phyloP scores from a whole-genome alignment of 2,797 vertebrate species.

The Babyrousa celebensis region DNA sequence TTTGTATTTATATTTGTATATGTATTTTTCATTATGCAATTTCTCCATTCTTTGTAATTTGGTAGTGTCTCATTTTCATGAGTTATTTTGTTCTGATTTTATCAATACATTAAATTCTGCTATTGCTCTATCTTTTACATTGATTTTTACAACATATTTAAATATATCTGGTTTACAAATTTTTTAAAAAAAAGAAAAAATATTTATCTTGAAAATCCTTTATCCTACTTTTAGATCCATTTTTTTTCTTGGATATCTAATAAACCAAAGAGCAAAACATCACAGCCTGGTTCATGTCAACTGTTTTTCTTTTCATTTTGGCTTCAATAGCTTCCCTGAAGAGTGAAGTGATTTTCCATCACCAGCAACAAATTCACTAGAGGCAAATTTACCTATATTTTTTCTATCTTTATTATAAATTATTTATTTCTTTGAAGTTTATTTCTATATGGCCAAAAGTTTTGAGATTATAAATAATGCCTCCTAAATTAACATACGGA shows the following conservation, averaged over 20 bases:
- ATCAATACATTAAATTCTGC: neutral
- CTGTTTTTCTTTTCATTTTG: neutral
- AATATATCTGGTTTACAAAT: neutral
- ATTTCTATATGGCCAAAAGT: neutral
- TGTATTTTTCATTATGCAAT: neutral
- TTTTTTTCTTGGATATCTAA: neutral
- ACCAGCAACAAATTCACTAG: neutral
- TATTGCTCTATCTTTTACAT: neutral
- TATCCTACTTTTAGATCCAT: neutral
- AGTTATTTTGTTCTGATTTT: neutral
- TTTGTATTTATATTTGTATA: too few relatives aligned
- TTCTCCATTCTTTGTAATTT: neutral
- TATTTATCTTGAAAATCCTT: neutral
- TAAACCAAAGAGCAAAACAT: neutral
- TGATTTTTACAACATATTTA: neutral
- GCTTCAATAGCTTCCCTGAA: slow-evolving; percentile 10
- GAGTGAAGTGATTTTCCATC: slow-evolving; percentile 52
- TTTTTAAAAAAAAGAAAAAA: neutral
- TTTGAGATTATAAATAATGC: neutral
- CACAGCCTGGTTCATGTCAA: neutral
- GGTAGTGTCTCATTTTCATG: neutral
- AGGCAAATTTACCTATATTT: neutral
- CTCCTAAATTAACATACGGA: neutral
- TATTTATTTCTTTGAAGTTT: neutral
- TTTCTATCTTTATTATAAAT: neutral